Conservation (phyloP, 2,113 vertebrate species). For the Apteryx mantelli region DNA sequence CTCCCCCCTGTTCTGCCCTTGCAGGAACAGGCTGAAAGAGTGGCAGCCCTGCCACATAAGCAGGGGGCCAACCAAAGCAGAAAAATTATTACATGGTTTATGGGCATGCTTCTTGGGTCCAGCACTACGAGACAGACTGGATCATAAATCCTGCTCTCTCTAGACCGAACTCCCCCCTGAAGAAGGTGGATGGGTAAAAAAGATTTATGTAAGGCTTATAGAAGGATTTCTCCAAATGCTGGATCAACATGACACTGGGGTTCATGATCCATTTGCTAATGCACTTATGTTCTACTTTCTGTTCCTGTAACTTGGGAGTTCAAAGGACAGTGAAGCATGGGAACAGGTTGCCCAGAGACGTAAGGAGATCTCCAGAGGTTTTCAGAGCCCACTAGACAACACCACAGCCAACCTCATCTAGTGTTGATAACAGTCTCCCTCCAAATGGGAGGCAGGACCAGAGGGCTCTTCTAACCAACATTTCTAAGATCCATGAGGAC, state of each 20-base stretch:
- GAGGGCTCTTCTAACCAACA: background rate
- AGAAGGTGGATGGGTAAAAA: background rate
- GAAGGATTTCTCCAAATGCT: background rate
- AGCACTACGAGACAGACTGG: background rate
- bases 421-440: background rate
- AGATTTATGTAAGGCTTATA: background rate
- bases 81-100: background rate
- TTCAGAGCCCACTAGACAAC: background rate
- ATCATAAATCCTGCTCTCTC: background rate
- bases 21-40: background rate
- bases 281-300: background rate
- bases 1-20: background rate
- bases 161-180: background rate
- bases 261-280: background rate
- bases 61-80: background rate
- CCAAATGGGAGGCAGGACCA: background rate
- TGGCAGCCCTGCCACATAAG: background rate
- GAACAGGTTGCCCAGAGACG: background rate
- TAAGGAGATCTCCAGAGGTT: background rate
- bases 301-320: background rate
- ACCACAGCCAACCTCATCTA: background rate
- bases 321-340: background rate
- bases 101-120: background rate
- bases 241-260: background rate
- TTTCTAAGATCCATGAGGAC: background rate